Base-by-base conservation (phyloP, 2,888 invertebrate genomes). In the Folsomia candida region DNA sequence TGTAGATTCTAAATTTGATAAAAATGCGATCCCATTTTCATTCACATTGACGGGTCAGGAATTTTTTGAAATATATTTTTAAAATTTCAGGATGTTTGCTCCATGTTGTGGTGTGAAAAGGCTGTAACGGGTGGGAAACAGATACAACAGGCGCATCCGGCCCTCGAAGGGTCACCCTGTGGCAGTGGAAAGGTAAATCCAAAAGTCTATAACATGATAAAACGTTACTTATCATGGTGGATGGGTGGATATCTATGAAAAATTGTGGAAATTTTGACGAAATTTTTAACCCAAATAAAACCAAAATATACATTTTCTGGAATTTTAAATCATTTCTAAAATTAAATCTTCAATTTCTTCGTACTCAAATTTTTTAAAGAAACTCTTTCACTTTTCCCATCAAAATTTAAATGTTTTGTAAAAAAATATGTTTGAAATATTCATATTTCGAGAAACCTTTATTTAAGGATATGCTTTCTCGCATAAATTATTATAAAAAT, bases 141-240 rank as follows among this genome's bases (percentile, higher is more conserved):
- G 47, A 20, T 25, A 22, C 9, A 2, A 24, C 20, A 72, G 75
- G 11, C 68, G 6, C 83, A 83, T 79, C 83, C 83, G 18, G 83
- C 83, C 4, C 72, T 83, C 6, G 83, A 83, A 72, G 83, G 83
- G n/a, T 82, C 82, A 6, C 70, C 78, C 14, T 83, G 83, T 72
- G 81, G 76, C 25, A 70, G 67, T 22, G 73, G 70, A 68, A 79
- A 76, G 72, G 78, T 78, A 70, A 70, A 27, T 64, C n/a, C n/a
- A n/a, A n/a, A n/a, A n/a, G 37, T 37, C 14, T 37, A 14, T 37
- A 14, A 14, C 37, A 37, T 37, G 37, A 37, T 14, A 37, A 37
- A 37, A 14, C n/a, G n/a, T n/a, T n/a, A n/a, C n/a, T n/a, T n/a
- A n/a, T n/a, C n/a, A n/a, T n/a, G n/a, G n/a, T n/a, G n/a, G n/a